Evolutionary conservation across 2,888 invertebrate species (phyloP).

Genomic region (Tenthredo scrophulariae): DNA sequence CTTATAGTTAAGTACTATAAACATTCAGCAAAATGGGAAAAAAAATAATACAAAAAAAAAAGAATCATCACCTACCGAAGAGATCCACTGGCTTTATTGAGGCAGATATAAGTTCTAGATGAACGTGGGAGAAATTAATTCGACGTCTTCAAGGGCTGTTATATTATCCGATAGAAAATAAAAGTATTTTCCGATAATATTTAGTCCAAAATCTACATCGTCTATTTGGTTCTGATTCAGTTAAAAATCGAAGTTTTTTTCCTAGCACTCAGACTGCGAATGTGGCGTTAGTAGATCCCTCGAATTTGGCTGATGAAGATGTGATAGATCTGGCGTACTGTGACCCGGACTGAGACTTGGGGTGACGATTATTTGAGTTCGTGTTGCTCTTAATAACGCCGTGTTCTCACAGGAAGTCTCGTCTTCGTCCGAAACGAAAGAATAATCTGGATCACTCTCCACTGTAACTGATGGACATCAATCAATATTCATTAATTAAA

Average conservation of each 20-base stretch:
- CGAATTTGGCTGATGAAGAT: conserved; percentile 60
- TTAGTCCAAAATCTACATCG: neutral
- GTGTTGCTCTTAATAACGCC: conserved; percentile 79
- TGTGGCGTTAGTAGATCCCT: conserved; percentile 62
- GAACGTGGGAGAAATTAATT: neutral
- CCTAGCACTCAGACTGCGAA: conserved; percentile 60
- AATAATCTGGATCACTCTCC: conserved; percentile 65
- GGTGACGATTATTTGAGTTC: conserved; percentile 67
- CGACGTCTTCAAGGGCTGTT: neutral
- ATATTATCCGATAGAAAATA: neutral
- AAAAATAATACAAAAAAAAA: neutral
- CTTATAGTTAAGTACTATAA: neutral
- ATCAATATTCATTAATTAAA: conserved; percentile 31
- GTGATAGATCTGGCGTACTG: conserved; percentile 62
- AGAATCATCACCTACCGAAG: neutral
- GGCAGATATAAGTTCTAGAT: neutral
- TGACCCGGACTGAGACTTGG: conserved; percentile 66
- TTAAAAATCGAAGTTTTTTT: neutral
- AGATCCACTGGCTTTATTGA: neutral
- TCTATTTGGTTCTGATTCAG: neutral
- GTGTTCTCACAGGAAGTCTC: conserved; percentile 80
- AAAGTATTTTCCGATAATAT: neutral
- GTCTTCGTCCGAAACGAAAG: conserved; percentile 71
- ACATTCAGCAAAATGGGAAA: neutral
- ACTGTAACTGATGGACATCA: conserved; percentile 58